These are phyloP conservation scores for Cisticola juncidis DNA, from an alignment of 2,113 vertebrate species.

Conservation along the genomic window DNA sequence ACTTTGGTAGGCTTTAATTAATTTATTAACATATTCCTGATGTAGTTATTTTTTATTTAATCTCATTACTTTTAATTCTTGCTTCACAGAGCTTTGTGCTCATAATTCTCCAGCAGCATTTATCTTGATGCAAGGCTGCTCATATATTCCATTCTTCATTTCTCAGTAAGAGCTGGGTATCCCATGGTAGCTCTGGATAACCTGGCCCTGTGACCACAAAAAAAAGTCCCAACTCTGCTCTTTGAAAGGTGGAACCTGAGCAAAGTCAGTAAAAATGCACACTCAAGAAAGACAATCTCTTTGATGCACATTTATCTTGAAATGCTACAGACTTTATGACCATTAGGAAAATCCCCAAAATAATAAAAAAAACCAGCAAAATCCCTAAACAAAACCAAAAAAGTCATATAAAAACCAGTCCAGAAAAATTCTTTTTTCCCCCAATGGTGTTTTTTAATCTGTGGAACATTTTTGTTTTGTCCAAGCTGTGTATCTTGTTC, in stretches of 20 bases:
- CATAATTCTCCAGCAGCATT: constrained; percentile 27
- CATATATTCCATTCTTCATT: background rate
- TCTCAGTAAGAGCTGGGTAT: background rate
- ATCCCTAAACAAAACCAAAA: background rate
- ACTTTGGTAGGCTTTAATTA: constrained; percentile 63
- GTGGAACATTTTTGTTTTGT: background rate
- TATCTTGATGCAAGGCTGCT: background rate
- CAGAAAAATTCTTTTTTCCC: rapidly evolving
- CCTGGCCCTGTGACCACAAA: background rate
- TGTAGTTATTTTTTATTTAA: constrained; percentile 64
- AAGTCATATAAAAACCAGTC: rapidly evolving
- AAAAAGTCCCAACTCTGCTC: background rate
- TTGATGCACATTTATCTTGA: background rate
- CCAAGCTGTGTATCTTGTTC: background rate
- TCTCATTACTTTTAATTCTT: constrained; percentile 58
- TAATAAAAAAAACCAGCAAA: background rate
- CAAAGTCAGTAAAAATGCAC: background rate
- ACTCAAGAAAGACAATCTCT: background rate
- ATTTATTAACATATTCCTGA: constrained; percentile 58
- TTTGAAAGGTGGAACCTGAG: background rate
- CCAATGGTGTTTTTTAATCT: background rate
- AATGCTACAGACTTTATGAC: background rate
- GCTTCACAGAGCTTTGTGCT: constrained; percentile 52
- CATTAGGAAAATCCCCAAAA: background rate
- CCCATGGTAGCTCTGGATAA: background rate